Evolutionary conservation across 1,140 invertebrate species (phyloP).

Genomic region (Stegodyphus dumicola): DNA sequence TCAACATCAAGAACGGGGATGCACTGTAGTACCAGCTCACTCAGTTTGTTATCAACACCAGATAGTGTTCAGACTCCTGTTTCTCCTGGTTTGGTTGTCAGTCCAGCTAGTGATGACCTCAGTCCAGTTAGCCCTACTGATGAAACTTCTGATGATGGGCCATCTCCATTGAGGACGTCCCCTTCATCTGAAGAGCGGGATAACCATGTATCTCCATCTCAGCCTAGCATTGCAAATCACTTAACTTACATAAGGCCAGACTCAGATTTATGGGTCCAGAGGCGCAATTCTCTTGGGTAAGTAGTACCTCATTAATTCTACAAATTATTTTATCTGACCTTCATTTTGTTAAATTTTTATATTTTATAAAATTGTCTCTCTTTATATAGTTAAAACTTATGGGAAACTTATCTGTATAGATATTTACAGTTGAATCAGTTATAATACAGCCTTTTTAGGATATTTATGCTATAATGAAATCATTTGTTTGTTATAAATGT

Average conservation of each 20-base stretch:
- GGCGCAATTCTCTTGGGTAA: conserved; percentile 42
- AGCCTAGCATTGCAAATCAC: conserved; percentile 67
- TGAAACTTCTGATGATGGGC: conserved; percentile 46
- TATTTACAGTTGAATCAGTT: too few species aligned
- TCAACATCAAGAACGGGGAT: conserved; percentile 45
- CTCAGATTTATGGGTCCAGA: conserved; percentile 44
- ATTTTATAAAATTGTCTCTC: too few species aligned
- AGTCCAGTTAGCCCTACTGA: conserved; percentile 43
- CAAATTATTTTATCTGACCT: too few species aligned
- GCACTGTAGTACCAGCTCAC: conserved; percentile 40
- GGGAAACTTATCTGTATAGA: too few species aligned
- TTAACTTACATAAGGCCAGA: conserved; percentile 56
- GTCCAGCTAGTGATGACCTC: conserved; percentile 49
- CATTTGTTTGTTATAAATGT: too few species aligned
- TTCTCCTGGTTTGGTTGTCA: conserved; percentile 54
- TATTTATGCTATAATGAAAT: too few species aligned
- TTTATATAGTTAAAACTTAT: too few species aligned
- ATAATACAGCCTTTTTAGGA: too few species aligned
- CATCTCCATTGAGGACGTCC: conserved; percentile 36
- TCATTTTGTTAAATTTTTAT: too few species aligned
- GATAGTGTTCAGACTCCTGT: conserved; percentile 56
- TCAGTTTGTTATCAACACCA: conserved; percentile 53
- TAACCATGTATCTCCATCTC: conserved; percentile 62
- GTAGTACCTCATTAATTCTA: background rate
- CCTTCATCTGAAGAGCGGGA: conserved; percentile 61